Base-by-base conservation (phyloP, 1,140 invertebrate species). In the Bombus superbus region DNA sequence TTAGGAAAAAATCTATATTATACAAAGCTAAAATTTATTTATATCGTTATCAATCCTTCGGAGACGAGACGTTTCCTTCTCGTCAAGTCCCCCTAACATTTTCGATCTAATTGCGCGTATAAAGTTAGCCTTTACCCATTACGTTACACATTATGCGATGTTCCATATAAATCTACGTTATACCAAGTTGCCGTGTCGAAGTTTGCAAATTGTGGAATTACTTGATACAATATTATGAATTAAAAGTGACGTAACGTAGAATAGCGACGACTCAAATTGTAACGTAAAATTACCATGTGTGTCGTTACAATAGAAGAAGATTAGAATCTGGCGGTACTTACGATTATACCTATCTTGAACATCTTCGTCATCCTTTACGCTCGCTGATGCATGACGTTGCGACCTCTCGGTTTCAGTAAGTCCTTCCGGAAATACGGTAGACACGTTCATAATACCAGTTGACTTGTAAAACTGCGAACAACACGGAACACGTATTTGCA, bases 351-450 rank as follows among this genome's bases (percentile, higher is more conserved):
- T 85, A 87, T 90, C 82, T 35, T 72, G 15, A 47, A 69, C 69
- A 15, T 75, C 85, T 68, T 83, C 89, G 32, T 83, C 82, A 38
- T 76, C 86, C 44, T 90, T 90, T 10, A 72, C 35, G 18, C 69
- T 79, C 42, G 73, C 64, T 22, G 88, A 81, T 22, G 74, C 35
- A 40, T 78, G 81, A 64, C 86, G 89, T 11, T 81, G 88, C 13
- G 59, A 32, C 32, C 88, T 80, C 47, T 91, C 89, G 42, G 75
- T 85, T 73, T 88, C 84, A 18, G 88, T 88, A 57, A 91, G 90
- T 78, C 92, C 93, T 88, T 94, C 94, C 35, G 94, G 94, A 82
- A 93, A 94, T 32, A 94, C 94, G 77, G 94, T 95, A 10, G 94
- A 94, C 25, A 93, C 92, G 69, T 94, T 94, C 94, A 95, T 94